Conservation (phyloP, 2,113 vertebrate species). For the Martes martes region DNA sequence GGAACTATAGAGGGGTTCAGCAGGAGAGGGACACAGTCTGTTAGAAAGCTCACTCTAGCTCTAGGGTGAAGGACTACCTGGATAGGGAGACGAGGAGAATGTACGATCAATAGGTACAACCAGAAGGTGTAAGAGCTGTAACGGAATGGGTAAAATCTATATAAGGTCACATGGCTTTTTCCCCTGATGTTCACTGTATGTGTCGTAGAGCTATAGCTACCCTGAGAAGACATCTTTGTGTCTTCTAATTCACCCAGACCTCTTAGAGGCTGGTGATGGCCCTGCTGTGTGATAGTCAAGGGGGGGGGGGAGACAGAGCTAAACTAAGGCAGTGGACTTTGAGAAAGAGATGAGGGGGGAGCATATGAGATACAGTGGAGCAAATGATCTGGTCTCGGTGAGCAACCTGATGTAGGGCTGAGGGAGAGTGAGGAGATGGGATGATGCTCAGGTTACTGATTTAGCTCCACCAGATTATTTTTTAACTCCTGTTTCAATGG, state of each 20-base stretch:
- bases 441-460: not conserved
- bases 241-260: not conserved
- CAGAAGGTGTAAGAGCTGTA: rapidly evolving
- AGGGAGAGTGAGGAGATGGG: not conserved
- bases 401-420: not conserved
- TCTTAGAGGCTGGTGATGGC: too few species aligned
- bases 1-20: not conserved
- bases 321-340: too few species aligned
- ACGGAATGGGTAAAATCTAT: rapidly evolving
- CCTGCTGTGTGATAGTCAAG: not conserved
- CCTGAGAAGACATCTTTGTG: not conserved
- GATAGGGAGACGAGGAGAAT: not conserved
- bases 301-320: not conserved
- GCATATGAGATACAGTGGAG: rapidly evolving
- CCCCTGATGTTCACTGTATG: too few species aligned
- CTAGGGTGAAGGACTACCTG: not conserved
- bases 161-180: rapidly evolving
- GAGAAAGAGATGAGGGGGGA: not conserved
- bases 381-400: not conserved
- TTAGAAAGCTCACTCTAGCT: not conserved
- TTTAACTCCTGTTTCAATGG: not conserved
- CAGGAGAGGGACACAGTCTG: not conserved
- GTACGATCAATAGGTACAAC: not conserved
- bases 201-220: too few species aligned
- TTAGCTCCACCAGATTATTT: not conserved